Conservation (phyloP, 2,113 vertebrate species). For the Aspidoscelis tigris region DNA sequence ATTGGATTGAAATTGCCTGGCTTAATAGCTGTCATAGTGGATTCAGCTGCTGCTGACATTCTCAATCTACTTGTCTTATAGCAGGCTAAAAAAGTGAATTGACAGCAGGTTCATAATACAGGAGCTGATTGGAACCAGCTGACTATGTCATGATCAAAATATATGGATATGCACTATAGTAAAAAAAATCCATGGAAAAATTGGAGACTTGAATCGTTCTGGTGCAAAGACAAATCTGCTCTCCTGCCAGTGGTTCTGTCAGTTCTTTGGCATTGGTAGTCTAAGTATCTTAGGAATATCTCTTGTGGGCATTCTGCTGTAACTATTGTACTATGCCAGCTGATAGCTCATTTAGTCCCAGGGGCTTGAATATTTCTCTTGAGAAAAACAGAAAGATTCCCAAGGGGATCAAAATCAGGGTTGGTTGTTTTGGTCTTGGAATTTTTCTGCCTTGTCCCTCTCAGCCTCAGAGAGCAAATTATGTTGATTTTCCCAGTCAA, state of each 20-base stretch:
- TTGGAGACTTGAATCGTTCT: background rate
- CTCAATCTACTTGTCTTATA: background rate
- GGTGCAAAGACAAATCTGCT: constrained; percentile 6
- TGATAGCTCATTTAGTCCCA: background rate
- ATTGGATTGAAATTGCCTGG: background rate
- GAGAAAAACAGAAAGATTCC: too few relatives aligned
- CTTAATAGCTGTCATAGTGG: background rate
- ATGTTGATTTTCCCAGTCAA: constrained; percentile 23
- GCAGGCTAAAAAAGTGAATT: background rate
- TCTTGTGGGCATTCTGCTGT: background rate
- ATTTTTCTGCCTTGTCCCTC: background rate
- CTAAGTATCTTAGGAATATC: background rate
- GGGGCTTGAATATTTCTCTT: background rate
- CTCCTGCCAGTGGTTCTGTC: background rate
- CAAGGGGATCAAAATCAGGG: background rate
- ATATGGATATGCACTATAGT: background rate
- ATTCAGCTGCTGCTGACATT: background rate
- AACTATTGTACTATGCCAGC: background rate
- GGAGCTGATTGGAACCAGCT: background rate
- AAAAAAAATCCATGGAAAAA: background rate
- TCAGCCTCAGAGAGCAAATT: background rate
- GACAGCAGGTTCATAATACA: background rate
- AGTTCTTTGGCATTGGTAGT: background rate
- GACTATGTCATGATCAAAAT: background rate
- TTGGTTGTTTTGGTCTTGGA: background rate